Conservation (phyloP, 1,140 invertebrate genomes). For the Drosophila nigrodunni region DNA sequence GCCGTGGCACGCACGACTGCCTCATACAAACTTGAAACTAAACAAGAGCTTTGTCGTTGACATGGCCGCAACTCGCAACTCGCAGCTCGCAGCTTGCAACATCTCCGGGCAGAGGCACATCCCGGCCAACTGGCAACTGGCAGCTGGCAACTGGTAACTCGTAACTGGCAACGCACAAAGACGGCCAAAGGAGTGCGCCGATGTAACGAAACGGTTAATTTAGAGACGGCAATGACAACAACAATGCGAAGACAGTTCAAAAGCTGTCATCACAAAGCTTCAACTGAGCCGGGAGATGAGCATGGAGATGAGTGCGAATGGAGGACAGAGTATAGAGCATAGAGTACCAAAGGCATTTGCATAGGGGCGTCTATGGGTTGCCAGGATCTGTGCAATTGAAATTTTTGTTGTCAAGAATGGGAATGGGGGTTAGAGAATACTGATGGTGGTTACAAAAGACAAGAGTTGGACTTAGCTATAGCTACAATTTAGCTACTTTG, state of each 20-base stretch:
- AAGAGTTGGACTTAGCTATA: background rate
- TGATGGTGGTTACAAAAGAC: background rate
- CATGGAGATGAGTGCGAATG: background rate
- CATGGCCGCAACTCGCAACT: slow-evolving; percentile 16
- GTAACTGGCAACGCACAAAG: slow-evolving; percentile 73
- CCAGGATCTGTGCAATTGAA: slow-evolving; percentile 72
- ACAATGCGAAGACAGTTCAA: slow-evolving; percentile 34
- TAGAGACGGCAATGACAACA: slow-evolving; percentile 72
- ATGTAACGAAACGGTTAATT: slow-evolving; percentile 82
- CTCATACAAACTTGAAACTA: slow-evolving; percentile 78
- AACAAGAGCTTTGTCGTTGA: slow-evolving; percentile 48
- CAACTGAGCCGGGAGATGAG: background rate
- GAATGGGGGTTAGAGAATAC: background rate
- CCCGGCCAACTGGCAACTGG: slow-evolving; percentile 43
- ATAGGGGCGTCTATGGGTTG: slow-evolving; percentile 70
- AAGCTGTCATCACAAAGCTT: slow-evolving; percentile 32
- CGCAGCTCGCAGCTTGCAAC: slow-evolving; percentile 3
- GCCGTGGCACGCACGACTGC: slow-evolving; percentile 75
- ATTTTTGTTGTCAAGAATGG: slow-evolving; percentile 31
- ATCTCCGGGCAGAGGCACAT: slow-evolving; percentile 32
- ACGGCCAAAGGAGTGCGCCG: slow-evolving; percentile 55
- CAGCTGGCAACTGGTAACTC: slow-evolving; percentile 35
- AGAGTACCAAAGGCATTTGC: slow-evolving; percentile 56
- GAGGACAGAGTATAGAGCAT: background rate
- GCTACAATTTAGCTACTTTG: slow-evolving; percentile 22